Evolutionary conservation across 2,113 vertebrate species (phyloP).

Genomic region (Leptosomus discolor): DNA sequence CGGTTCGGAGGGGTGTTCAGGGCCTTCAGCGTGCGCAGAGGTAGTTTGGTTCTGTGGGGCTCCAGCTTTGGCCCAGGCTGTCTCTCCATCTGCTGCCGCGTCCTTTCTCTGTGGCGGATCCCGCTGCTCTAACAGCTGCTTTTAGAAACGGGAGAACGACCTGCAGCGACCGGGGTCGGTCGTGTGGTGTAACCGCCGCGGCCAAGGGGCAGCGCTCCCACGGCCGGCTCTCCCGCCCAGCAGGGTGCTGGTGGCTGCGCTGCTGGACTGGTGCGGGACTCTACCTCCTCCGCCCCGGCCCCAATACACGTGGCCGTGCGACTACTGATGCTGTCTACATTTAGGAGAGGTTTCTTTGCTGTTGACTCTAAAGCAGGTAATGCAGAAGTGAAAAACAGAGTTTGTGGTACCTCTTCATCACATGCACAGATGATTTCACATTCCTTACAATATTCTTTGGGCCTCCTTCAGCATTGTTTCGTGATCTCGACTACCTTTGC

Average conservation of each 20-base stretch:
- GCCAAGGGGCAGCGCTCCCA: fast-evolving
- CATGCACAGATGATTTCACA: fast-evolving
- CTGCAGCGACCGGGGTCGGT: too few relatives aligned
- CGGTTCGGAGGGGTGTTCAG: neutral
- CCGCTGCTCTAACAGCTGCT: neutral
- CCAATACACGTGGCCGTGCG: fast-evolving
- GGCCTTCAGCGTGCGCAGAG: fast-evolving
- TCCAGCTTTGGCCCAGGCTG: neutral
- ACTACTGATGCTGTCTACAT: neutral
- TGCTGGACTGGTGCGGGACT: neutral
- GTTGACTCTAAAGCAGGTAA: neutral
- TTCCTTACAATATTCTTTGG: neutral
- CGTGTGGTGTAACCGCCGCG: fast-evolving
- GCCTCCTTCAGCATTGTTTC: neutral
- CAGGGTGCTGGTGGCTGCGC: fast-evolving
- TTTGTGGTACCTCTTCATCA: neutral
- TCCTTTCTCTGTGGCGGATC: neutral
- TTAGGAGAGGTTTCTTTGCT: neutral
- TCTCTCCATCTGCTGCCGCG: fast-evolving
- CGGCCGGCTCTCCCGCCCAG: neutral
- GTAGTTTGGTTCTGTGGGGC: too few relatives aligned
- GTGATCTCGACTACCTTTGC: neutral
- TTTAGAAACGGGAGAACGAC: fast-evolving
- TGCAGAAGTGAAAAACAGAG: neutral
- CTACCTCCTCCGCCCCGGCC: too few relatives aligned